A percentile compares a stretch with the other conserved stretches of the same genome.
These are phyloP conservation scores for Ceriagrion tenellum DNA, from an alignment of 2,888 invertebrate species.

Conservation along the genomic window DNA sequence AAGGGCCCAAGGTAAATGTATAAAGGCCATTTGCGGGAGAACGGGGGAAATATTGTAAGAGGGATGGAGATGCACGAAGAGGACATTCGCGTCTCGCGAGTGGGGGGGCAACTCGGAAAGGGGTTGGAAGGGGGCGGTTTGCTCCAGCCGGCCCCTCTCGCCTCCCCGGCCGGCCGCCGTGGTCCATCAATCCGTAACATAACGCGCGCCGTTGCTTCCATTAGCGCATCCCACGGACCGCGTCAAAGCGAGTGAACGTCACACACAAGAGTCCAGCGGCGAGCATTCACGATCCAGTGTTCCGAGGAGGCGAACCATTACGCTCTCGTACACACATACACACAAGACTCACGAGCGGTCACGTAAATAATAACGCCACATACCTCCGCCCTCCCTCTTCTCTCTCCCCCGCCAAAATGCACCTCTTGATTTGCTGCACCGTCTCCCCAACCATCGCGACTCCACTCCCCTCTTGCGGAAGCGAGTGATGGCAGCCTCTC, in stretches of 20 bases:
- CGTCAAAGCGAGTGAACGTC: slow-evolving; percentile 56
- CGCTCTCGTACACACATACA: background rate
- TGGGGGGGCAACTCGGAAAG: background rate
- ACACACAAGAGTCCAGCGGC: background rate
- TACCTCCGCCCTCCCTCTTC: background rate
- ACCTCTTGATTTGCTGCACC: background rate
- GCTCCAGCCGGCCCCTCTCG: background rate
- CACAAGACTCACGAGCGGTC: background rate
- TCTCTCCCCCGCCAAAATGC: background rate
- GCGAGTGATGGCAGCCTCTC: too few relatives aligned
- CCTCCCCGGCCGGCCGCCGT: too few relatives aligned
- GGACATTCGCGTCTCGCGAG: background rate
- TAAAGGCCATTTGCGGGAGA: background rate
- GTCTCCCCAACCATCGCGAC: too few relatives aligned
- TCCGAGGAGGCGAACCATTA: slow-evolving; percentile 47
- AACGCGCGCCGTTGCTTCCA: slow-evolving; percentile 21
- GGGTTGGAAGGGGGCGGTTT: too few relatives aligned
- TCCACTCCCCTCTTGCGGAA: too few relatives aligned
- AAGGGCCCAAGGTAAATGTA: too few relatives aligned
- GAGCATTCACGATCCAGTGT: slow-evolving; percentile 7
- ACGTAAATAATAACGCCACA: slow-evolving; percentile 3
- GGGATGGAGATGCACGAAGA: background rate
- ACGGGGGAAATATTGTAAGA: background rate
- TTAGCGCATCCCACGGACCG: slow-evolving; percentile 55
- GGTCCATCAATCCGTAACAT: slow-evolving; percentile 53